Evolutionary conservation across 2,113 vertebrate species (phyloP).

Genomic region (Gallinago jamesoni): DNA sequence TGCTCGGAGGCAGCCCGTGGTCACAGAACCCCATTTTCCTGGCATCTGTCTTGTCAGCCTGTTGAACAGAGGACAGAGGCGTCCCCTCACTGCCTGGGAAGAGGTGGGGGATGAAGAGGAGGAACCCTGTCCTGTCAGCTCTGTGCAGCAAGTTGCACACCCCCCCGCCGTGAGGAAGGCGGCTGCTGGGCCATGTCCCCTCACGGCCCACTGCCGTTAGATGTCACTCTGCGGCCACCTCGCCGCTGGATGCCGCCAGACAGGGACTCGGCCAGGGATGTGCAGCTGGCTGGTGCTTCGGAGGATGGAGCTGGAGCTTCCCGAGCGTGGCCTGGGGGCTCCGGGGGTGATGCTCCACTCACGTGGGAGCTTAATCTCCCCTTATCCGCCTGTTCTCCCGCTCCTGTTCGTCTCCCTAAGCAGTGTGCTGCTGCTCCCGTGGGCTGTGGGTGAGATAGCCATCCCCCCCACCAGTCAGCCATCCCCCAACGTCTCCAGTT

Average conservation of each 20-base stretch:
- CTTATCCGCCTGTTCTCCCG: rapidly evolving
- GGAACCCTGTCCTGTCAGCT: not conserved
- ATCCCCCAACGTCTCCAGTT: too few species aligned
- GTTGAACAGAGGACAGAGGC: not conserved
- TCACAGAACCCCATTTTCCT: not conserved
- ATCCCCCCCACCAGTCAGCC: not conserved
- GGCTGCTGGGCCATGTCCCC: not conserved
- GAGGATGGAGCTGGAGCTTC: not conserved
- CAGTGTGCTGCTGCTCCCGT: rapidly evolving
- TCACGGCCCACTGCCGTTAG: not conserved
- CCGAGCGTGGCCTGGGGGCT: rapidly evolving
- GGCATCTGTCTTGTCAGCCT: not conserved
- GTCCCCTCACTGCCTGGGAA: not conserved
- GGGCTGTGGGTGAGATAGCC: not conserved
- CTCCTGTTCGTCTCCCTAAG: rapidly evolving
- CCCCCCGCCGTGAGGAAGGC: too few species aligned
- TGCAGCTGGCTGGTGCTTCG: rapidly evolving
- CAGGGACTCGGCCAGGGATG: rapidly evolving
- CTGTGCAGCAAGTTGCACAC: not conserved
- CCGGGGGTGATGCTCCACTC: not conserved
- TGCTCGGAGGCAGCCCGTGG: rapidly evolving
- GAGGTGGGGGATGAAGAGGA: not conserved
- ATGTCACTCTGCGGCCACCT: not conserved
- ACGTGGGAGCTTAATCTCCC: not conserved
- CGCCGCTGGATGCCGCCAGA: rapidly evolving